Conservation (phyloP, 2,888 invertebrate genomes). For the Itoplectis maculator region DNA sequence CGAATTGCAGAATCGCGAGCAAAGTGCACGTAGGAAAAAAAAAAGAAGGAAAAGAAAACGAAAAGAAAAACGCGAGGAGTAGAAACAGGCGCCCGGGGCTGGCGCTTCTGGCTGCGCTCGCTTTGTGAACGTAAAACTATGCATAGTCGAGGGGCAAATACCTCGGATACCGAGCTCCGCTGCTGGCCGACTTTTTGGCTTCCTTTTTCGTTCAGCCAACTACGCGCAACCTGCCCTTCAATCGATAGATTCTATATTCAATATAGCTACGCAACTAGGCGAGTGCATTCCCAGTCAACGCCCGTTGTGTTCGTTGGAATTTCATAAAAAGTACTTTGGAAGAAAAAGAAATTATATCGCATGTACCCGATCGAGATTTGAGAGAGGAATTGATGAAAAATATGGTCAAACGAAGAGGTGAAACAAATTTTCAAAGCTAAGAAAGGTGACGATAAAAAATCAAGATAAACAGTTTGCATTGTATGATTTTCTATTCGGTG, state of each 20-base stretch:
- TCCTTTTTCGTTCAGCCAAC: slow-evolving; percentile 37
- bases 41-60: slow-evolving; percentile 3
- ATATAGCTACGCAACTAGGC: not conserved
- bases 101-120: slow-evolving; percentile 25
- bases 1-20: not conserved
- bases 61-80: slow-evolving; percentile 15
- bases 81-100: slow-evolving; percentile 30
- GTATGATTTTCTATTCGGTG: no score
- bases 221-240: not conserved
- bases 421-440: no score
- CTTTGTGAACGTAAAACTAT: slow-evolving; percentile 31
- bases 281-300: not conserved
- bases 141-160: slow-evolving; percentile 61
- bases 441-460: no score
- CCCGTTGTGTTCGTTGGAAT: not conserved
- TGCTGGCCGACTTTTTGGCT: slow-evolving; percentile 20
- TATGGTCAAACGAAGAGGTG: no score
- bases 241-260: slow-evolving; percentile 38
- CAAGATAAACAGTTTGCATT: no score
- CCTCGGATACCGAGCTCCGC: slow-evolving; percentile 47
- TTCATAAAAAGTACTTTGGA: not conserved
- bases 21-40: not conserved
- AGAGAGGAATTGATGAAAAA: no score
- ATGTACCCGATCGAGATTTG: no score
- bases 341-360: no score